phyloP scores from a whole-genome alignment of 1,140 invertebrate genomes.

The Platyura marginata region DNA sequence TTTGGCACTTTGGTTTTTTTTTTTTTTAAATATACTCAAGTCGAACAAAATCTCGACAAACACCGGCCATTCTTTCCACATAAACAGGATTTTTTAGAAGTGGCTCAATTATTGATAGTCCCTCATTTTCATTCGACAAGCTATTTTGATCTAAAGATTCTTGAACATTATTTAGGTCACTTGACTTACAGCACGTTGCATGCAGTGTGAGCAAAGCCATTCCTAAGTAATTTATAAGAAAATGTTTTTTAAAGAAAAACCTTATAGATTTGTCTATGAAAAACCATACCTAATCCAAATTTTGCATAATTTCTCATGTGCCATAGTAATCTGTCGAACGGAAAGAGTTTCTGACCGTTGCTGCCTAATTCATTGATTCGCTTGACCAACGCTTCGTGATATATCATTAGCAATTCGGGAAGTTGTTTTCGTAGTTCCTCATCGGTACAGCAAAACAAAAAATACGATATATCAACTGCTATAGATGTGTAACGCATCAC shows the following conservation, averaged over 20 bases:
- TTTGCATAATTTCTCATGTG: constrained; percentile 1
- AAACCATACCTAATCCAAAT: constrained; percentile 2
- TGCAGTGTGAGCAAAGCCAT: not conserved
- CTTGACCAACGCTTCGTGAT: not conserved
- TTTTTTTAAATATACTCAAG: not conserved
- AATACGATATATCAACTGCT: constrained; percentile 2
- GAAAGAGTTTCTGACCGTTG: not conserved
- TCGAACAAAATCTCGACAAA: not conserved
- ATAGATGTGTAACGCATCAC: not conserved
- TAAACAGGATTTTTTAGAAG: not conserved
- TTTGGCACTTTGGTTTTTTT: no score
- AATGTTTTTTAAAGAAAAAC: no score
- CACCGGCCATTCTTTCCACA: not conserved
- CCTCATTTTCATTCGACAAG: not conserved
- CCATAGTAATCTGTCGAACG: not conserved
- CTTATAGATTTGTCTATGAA: not conserved
- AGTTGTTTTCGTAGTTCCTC: not conserved
- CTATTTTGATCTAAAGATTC: not conserved
- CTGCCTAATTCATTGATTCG: constrained; percentile 1
- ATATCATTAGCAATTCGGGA: not conserved
- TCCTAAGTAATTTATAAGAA: no score
- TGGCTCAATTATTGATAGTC: not conserved
- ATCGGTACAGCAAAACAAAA: constrained; percentile 2
- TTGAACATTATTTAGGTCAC: not conserved
- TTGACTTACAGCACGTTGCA: not conserved